Percentiles rank a stretch among this genome's conserved stretches.
phyloP scores from a whole-genome alignment of 23 tunicate species.

The Trididemnum nubilum region DNA sequence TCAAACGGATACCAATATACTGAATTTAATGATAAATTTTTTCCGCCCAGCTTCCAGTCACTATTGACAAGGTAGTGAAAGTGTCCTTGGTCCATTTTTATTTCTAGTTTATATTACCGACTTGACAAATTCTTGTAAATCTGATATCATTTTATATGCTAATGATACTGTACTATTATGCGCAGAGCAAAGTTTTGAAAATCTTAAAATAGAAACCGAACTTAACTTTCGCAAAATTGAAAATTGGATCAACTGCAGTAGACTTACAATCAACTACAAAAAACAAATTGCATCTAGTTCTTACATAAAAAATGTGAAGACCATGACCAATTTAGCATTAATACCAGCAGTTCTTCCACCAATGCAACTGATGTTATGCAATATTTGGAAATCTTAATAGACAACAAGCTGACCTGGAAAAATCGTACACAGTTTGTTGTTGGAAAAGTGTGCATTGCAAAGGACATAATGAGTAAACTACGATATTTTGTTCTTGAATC shows the following conservation, averaged over 20 bases:
- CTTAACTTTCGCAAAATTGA: background rate
- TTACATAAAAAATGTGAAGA: background rate
- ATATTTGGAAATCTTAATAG: too few species aligned
- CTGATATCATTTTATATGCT: background rate
- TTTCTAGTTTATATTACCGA: background rate
- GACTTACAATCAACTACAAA: background rate
- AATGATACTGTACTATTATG: background rate
- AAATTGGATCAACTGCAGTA: background rate
- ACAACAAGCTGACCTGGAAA: background rate
- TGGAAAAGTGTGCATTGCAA: too few species aligned
- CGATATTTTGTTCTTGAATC: background rate
- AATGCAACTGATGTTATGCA: background rate
- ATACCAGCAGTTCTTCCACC: background rate
- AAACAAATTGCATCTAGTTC: background rate
- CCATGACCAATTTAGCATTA: background rate
- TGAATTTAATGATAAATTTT: too few species aligned
- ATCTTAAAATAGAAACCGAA: background rate
- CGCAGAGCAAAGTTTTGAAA: background rate
- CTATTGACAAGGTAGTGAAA: background rate
- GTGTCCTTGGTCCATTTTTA: background rate
- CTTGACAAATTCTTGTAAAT: background rate
- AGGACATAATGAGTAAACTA: too few species aligned
- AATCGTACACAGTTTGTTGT: background rate
- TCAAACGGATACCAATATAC: background rate
- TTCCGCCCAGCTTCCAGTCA: background rate